phyloP scores from a whole-genome alignment of 1,140 invertebrate genomes.

The Papilio polytes region DNA sequence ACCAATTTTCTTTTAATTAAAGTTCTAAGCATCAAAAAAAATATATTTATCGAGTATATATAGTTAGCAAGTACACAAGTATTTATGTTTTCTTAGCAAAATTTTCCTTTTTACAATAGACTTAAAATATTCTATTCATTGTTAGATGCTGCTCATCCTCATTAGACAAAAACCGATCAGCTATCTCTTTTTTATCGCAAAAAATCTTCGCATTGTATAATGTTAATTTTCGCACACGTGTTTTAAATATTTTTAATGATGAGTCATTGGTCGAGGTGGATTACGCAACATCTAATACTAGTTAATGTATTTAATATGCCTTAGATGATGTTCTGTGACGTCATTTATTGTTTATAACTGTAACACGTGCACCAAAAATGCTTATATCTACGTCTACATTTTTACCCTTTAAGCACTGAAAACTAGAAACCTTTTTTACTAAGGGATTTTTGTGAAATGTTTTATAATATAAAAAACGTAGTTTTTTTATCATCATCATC shows the following conservation, averaged over 20 bases:
- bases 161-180: neutral
- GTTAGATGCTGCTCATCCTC: neutral
- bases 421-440: too few relatives aligned
- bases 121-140: too few relatives aligned
- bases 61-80: too few relatives aligned
- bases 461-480: slow-evolving; percentile 12
- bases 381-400: too few relatives aligned
- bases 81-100: too few relatives aligned
- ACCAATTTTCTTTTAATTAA: neutral
- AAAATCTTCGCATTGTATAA: slow-evolving; percentile 23
- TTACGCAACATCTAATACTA: slow-evolving; percentile 73
- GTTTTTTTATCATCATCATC: too few relatives aligned
- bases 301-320: slow-evolving; percentile 55
- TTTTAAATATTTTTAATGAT: slow-evolving; percentile 68
- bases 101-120: too few relatives aligned
- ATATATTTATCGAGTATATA: neutral
- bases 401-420: too few relatives aligned
- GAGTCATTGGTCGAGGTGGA: slow-evolving; percentile 64
- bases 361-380: neutral
- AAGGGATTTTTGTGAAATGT: neutral
- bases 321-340: slow-evolving; percentile 1
- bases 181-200: neutral
- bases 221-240: slow-evolving; percentile 37
- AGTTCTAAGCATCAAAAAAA: neutral
- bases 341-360: slow-evolving; percentile 7